A percentile compares a stretch with the other conserved stretches of the same genome.
Evolutionary conservation across 2,888 invertebrate species (phyloP).

Genomic region (Drosophila maculinotata): DNA sequence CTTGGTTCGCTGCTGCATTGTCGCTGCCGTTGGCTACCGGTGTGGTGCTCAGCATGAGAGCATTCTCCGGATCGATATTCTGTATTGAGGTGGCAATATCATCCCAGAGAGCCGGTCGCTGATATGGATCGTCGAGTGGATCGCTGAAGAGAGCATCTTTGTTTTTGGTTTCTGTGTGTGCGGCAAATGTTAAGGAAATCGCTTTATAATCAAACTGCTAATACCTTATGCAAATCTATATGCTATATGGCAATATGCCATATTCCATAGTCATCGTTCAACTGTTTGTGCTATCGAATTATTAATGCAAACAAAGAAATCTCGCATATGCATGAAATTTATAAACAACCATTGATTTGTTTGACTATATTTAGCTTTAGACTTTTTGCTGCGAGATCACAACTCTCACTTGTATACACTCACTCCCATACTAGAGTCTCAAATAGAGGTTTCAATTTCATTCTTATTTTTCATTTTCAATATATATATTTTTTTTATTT

Average conservation of each 20-base stretch:
- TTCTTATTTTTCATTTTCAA: not conserved
- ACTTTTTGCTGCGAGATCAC: conserved; percentile 4
- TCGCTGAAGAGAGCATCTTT: conserved; percentile 84
- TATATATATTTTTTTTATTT: not conserved
- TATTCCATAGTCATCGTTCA: too few species aligned
- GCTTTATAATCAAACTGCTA: conserved; percentile 66
- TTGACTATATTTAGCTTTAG: conserved; percentile 61
- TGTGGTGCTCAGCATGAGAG: conserved; percentile 91
- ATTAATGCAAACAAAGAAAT: conserved; percentile 74
- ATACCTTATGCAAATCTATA: conserved; percentile 68
- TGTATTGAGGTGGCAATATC: conserved; percentile 96
- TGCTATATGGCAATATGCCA: too few species aligned
- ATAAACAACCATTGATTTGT: conserved; percentile 62
- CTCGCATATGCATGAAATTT: conserved; percentile 81
- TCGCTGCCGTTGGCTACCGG: conserved; percentile 82
- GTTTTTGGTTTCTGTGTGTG: conserved; percentile 83
- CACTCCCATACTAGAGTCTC: too few species aligned
- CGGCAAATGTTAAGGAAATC: conserved; percentile 40
- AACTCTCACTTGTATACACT: conserved; percentile 19
- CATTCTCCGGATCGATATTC: conserved; percentile 95
- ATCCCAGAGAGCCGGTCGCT: conserved; percentile 95
- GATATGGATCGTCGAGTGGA: conserved; percentile 91
- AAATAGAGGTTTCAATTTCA: conserved; percentile 7
- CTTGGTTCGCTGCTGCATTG: conserved; percentile 32
- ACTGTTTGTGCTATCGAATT: conserved; percentile 41